phyloP scores from a whole-genome alignment of 2,888 invertebrate species.

The Parthenolecanium corni region DNA sequence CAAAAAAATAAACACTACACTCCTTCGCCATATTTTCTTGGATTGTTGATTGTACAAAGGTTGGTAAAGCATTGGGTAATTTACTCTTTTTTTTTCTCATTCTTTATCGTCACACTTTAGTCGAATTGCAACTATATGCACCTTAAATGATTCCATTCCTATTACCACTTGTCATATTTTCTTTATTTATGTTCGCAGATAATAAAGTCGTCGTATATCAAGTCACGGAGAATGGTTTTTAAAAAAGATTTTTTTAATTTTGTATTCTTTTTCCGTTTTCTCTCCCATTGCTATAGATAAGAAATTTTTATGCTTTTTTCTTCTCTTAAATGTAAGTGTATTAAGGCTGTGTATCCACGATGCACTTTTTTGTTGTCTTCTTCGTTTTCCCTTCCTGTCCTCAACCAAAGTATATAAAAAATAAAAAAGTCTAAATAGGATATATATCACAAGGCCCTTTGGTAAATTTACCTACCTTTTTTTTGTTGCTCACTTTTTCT shows the following conservation, averaged over 20 bases:
- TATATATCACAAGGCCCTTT: no score
- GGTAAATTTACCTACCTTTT: no score
- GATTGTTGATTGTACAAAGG: no score
- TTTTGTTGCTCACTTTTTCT: no score
- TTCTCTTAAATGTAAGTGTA: constrained; percentile 9
- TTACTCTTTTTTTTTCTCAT: not conserved
- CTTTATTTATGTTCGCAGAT: constrained; percentile 23
- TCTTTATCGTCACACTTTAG: constrained; percentile 6
- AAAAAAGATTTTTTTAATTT: constrained; percentile 24
- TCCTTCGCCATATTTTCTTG: no score
- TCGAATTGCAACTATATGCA: constrained; percentile 25
- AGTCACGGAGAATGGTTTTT: constrained; percentile 11
- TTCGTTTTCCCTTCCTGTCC: no score
- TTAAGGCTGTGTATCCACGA: not conserved
- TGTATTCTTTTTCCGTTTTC: constrained; percentile 1
- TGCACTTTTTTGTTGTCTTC: no score
- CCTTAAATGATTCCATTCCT: constrained; percentile 24
- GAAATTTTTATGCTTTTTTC: constrained; percentile 21
- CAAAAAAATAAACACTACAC: no score
- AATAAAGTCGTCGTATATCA: constrained; percentile 26
- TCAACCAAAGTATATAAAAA: no score
- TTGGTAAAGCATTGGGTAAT: no score
- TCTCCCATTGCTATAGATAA: constrained; percentile 10
- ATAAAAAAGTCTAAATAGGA: no score
- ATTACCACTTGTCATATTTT: constrained; percentile 26